Percentiles rank a stretch among this genome's conserved stretches.
Conservation (phyloP, 1,140 invertebrate species). For the Cydia strobilella region DNA sequence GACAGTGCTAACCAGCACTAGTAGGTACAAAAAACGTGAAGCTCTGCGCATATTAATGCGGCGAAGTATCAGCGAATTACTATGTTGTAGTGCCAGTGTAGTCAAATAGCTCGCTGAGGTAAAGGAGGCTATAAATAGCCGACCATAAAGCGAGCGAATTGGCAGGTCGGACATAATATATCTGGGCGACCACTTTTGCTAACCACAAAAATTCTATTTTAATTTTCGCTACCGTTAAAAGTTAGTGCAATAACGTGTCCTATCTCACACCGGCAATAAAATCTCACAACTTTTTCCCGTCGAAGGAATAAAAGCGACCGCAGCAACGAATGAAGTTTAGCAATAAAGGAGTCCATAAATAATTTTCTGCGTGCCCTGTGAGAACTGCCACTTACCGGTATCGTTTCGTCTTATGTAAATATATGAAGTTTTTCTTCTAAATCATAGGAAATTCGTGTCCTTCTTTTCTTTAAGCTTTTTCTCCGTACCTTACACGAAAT, state of each 20-base stretch:
- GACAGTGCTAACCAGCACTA: neutral
- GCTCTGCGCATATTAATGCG: constrained; percentile 16
- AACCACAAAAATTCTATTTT: constrained; percentile 76
- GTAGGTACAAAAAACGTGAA: constrained; percentile 1
- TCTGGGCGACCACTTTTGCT: constrained; percentile 36
- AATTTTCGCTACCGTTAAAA: constrained; percentile 67
- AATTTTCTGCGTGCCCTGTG: constrained; percentile 69
- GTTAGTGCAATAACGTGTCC: constrained; percentile 78
- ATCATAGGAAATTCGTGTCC: constrained; percentile 35
- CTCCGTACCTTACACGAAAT: too few species aligned
- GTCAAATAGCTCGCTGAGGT: constrained; percentile 32
- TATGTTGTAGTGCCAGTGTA: constrained; percentile 14
- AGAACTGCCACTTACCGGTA: constrained; percentile 67
- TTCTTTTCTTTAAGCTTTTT: neutral
- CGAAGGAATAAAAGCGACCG: constrained; percentile 76
- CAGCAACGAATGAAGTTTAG: constrained; percentile 77
- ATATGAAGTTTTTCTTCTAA: constrained; percentile 45
- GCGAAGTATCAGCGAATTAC: neutral
- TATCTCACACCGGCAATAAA: constrained; percentile 79
- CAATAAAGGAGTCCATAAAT: constrained; percentile 79
- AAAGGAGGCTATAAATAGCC: constrained; percentile 30
- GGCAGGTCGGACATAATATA: constrained; percentile 31
- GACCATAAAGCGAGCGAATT: constrained; percentile 18
- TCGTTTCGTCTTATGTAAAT: constrained; percentile 58
- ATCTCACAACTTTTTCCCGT: constrained; percentile 76